Conservation (phyloP, 2,113 vertebrate genomes). For the Sander vitreus region DNA sequence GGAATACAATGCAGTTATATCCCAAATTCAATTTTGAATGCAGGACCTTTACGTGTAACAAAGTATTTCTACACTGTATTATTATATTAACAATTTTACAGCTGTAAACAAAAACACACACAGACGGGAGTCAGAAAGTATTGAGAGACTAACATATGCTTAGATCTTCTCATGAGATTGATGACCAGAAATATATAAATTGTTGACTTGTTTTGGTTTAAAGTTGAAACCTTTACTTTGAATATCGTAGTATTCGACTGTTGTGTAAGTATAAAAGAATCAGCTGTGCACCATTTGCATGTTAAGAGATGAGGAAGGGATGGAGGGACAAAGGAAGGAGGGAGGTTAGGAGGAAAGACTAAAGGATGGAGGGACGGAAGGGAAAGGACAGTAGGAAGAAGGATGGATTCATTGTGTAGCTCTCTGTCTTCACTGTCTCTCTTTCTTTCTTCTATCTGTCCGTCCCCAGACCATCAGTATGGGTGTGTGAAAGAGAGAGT, state of each 20-base stretch:
- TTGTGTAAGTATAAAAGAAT: background rate
- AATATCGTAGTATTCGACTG: background rate
- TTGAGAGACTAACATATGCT: too few relatives aligned
- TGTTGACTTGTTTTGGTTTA: too few relatives aligned
- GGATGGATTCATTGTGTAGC: background rate
- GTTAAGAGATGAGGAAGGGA: background rate
- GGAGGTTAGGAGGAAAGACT: background rate
- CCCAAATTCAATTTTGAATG: too few relatives aligned
- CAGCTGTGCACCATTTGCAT: too few relatives aligned
- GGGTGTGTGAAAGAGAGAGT: conserved; percentile 23
- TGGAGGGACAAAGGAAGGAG: background rate
- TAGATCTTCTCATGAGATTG: too few relatives aligned
- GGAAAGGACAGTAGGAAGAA: background rate
- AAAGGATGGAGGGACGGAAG: background rate
- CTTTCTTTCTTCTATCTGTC: background rate
- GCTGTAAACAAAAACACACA: too few relatives aligned
- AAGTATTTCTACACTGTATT: too few relatives aligned
- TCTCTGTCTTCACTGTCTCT: background rate
- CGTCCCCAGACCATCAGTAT: background rate
- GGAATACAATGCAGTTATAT: too few relatives aligned
- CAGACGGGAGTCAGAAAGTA: too few relatives aligned
- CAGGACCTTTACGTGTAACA: too few relatives aligned
- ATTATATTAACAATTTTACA: too few relatives aligned
- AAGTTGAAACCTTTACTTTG: background rate
- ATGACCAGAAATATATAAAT: too few relatives aligned